A percentile compares a stretch with the other conserved stretches of the same genome.
These are phyloP conservation scores for Pectinophora gossypiella DNA, from an alignment of 1,140 invertebrate genomes.

Conservation along the genomic window DNA sequence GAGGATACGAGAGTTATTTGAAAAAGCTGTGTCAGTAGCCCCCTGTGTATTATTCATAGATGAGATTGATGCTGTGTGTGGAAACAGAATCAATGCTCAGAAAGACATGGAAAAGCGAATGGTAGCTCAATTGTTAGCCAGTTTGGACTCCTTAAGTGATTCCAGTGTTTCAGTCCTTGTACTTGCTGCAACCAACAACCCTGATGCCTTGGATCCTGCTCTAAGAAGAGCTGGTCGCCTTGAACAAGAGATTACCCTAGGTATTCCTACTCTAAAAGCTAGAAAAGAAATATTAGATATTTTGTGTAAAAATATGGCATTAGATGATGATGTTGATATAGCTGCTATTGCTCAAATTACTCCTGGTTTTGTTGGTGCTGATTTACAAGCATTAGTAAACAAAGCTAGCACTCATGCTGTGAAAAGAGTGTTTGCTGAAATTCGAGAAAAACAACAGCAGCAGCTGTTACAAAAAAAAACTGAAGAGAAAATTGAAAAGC, in stretches of 20 bases:
- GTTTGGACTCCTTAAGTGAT: conserved; percentile 88
- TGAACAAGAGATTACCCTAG: conserved; percentile 95
- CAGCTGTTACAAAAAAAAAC: conserved; percentile 16
- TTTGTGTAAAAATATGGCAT: conserved; percentile 80
- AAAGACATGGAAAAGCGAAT: conserved; percentile 97
- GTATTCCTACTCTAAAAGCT: conserved; percentile 92
- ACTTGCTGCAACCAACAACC: conserved; percentile 96
- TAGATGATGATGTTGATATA: conserved; percentile 83
- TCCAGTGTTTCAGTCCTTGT: conserved; percentile 86
- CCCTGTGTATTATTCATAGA: conserved; percentile 96
- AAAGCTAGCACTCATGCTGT: conserved; percentile 93
- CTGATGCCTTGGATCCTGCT: conserved; percentile 95
- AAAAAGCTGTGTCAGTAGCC: conserved; percentile 83
- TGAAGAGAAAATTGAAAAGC: conserved; percentile 20
- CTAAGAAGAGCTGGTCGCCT: conserved; percentile 93
- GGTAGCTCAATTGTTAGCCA: conserved; percentile 92
- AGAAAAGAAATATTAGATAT: conserved; percentile 86
- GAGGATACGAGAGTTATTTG: conserved; percentile 93
- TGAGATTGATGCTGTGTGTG: conserved; percentile 94
- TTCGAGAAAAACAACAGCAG: conserved; percentile 30
- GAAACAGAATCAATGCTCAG: conserved; percentile 90
- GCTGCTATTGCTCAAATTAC: conserved; percentile 86
- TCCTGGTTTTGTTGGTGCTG: conserved; percentile 98
- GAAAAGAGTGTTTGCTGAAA: conserved; percentile 74
- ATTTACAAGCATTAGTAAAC: conserved; percentile 90